phyloP scores from a whole-genome alignment of 1,140 invertebrate genomes.

The Drosophila miranda region DNA sequence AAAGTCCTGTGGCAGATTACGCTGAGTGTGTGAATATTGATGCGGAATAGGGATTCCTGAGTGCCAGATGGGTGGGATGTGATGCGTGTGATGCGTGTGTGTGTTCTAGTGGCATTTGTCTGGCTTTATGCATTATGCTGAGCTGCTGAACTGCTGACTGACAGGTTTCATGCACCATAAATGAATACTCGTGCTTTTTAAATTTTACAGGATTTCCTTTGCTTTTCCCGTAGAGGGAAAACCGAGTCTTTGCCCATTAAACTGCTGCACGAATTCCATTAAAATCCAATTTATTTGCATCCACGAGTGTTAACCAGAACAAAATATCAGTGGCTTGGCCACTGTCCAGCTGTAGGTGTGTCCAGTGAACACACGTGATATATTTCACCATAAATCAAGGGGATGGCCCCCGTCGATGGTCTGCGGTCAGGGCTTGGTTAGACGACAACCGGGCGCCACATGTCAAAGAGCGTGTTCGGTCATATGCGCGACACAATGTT shows the following conservation, averaged over 20 bases:
- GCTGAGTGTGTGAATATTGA: slow-evolving; percentile 13
- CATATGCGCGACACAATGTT: background rate
- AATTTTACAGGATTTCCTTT: too few species aligned
- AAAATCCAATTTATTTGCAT: too few species aligned
- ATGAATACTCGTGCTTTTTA: too few species aligned
- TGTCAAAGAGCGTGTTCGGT: slow-evolving; percentile 30
- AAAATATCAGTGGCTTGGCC: background rate
- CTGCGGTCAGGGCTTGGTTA: background rate
- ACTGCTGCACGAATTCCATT: too few species aligned
- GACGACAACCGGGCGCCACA: slow-evolving; percentile 46
- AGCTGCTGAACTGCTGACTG: too few species aligned
- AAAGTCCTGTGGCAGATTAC: slow-evolving; percentile 26
- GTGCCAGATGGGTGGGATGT: too few species aligned
- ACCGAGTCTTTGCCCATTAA: too few species aligned
- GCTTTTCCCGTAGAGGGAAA: too few species aligned
- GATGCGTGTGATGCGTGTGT: slow-evolving; percentile 21
- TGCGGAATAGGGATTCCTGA: slow-evolving; percentile 12
- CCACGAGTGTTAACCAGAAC: background rate
- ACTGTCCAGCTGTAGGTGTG: background rate
- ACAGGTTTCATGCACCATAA: too few species aligned
- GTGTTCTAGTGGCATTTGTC: background rate
- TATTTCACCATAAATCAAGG: slow-evolving; percentile 31
- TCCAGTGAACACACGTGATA: background rate
- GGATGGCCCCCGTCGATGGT: background rate
- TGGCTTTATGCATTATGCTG: too few species aligned